Base-by-base conservation (phyloP, 2,797 vertebrate species). In the Pangasius larnaudii region DNA sequence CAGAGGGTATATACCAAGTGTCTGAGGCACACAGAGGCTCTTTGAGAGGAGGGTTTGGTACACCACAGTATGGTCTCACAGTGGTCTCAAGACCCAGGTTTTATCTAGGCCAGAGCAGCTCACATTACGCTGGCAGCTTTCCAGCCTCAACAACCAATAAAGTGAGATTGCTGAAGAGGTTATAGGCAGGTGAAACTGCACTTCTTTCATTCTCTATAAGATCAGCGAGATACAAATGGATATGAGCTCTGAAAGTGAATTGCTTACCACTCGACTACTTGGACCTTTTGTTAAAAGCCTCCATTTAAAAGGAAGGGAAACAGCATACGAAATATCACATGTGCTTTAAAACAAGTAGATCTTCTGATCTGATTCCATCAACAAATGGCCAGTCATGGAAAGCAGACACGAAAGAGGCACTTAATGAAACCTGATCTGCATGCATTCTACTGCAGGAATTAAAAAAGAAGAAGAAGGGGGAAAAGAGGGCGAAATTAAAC, bases 141-240 rank as follows among this genome's bases (percentile, higher is more conserved):
- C 75, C 88, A 89, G 85, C 69, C 65, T 85, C 84, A 88, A 88
- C 86, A 85, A 67, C 83, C 86, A 89, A 82, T 87, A 89, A 88
- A 88, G 61, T 46, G 86, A 72, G 87, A 88, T 84, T 86, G 63
- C 87, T 86, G 80, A 39, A 79, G 79, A 90, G 87, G 87, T 86
- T 90, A 72, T 46, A 27, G 72, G 79, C 79, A 84, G 87, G 80
- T 90, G 65, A 86, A 71, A 27, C 61, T 51, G 61, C 72, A 85
- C 61, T 75, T 75, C 58, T 88, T 80, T 72, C 63, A 49, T 33
- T 77, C 75, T 82, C 77, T 11, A 19, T 53, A 75, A 74, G 67
- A 86, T 65, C 67, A 82, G 84, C 56, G 7, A 86, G 65, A 82
- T 83, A 84, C 61, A 69, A 84, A 84, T 51, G 63, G 42, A 84